Base-by-base conservation (phyloP, 2,797 vertebrate species). In the Pangasius sanitwongsei region DNA sequence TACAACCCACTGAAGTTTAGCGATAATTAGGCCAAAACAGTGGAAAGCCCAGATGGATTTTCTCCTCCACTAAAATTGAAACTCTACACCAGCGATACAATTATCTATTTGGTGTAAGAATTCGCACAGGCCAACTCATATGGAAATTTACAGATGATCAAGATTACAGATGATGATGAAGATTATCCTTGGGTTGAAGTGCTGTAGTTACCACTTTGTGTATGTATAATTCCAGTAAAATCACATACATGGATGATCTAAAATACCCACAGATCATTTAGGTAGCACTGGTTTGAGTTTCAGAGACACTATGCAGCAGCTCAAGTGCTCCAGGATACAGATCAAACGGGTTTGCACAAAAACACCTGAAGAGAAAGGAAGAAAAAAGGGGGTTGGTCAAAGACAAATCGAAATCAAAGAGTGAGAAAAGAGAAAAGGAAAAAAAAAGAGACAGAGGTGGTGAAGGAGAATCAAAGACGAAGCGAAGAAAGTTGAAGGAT, bases 381-480 rank as follows among this genome's bases (percentile, higher is more conserved):
- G 90, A 92, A n/a, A 57, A 93, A 92, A 57, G 44, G 28, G 90
- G 91, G 89, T n/a, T 65, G 82, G 48, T 92, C 90, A 75, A 90
- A 72, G 83, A 91, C 69, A 67, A 82, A 82, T 63, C 37, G 20
- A 89, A 82, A 89, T 89, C 83, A 89, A 82, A 88, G 57, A 61
- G 53, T 34, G 31, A 23, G 44, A 78, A 87, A 83, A 87, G 90
- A 48, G 31, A 63, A 87, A 85, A 84, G 90, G 90, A 63, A 63
- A 90, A 92, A 92, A 70, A 48, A 89, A 91, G 91, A 90, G 86
- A 16, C 80, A 50, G 88, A 86, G 74, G 18, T 37, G 11, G 50
- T n/a, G 69, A 67, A 55, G 53, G 92, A 89, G 86, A 87, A 86
- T 80, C 53, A 77, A 85, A 67, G 86, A 55, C 16, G 83, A 87